Evolutionary conservation across 2,113 vertebrate genomes (phyloP), one percentile per base, ranked within the genome.

Genomic region (Platysteira castanea): DNA sequence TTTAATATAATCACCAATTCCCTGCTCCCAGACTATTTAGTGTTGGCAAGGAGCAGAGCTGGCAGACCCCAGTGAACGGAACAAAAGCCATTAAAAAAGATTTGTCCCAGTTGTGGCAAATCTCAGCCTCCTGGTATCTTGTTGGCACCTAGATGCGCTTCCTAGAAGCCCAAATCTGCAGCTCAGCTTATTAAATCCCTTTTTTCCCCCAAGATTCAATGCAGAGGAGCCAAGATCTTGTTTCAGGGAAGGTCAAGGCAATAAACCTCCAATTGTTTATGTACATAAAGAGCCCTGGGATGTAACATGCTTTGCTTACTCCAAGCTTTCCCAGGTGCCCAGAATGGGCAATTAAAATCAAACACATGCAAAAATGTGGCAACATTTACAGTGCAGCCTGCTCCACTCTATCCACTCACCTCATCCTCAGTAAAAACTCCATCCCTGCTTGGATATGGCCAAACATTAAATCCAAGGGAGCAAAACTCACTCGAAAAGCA

Each of bases 261-360:
- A 79, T 79, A 93, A 96, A 83, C 44, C 30, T 67, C 52, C 11
- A 50, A 23, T 33, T 68, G 67, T 79, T 79, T 88, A 79, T 80
- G 75, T 53, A 60, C 31, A 50, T 52, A 84, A 88, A 76, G 24
- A 78, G 41, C 57, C 35, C 50, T 56, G 44, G 61, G 71, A 79
- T 9, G 7, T 59, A 79, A 63, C 35, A 50, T 0, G 1, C 39
- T 71, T 71, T 83, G 46, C 67, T 79, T 71, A 59, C 23, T 84
- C 60, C 3, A 9, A 87, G 61, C 33, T 41, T 47, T 89, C 64
- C 30, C 59, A 56, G 46, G 60, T 57, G 49, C 67, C 44, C 57
- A 76, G 53, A 56, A 54, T 1, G 7, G 31, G 81, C 46, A 60
- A 80, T 86, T 84, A 86, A 92, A 90, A 83, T 49, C 5, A 6